phyloP scores from a whole-genome alignment of 2,888 invertebrate genomes.

The Nomada flava region DNA sequence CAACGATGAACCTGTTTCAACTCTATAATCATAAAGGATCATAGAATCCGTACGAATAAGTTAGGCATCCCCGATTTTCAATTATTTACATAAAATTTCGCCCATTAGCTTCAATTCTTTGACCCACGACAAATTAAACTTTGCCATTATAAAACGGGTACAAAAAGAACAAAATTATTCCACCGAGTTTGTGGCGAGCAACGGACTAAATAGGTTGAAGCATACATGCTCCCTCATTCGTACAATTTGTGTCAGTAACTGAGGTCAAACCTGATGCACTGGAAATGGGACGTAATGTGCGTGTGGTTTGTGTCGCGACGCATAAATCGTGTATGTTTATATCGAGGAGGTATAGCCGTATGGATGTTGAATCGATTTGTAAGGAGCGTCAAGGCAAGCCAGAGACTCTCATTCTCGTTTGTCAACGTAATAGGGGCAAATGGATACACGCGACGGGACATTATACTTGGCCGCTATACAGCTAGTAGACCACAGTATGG shows the following conservation, averaged over 20 bases:
- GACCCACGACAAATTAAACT: neutral
- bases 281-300: constrained; percentile 60
- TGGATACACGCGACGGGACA: constrained; percentile 31
- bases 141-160: neutral
- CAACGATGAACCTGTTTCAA: neutral
- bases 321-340: constrained; percentile 43
- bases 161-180: constrained; percentile 4
- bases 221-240: constrained; percentile 32
- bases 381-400: constrained; percentile 82
- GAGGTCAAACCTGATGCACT: constrained; percentile 47
- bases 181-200: neutral
- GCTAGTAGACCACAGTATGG: neutral
- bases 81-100: constrained; percentile 4
- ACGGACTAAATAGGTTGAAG: constrained; percentile 27
- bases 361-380: constrained; percentile 80
- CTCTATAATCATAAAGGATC: neutral
- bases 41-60: neutral
- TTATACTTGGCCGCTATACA: constrained; percentile 9
- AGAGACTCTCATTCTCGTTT: constrained; percentile 75
- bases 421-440: constrained; percentile 39
- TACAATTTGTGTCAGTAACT: constrained; percentile 54
- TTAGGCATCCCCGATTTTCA: neutral
- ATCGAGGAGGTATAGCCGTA: constrained; percentile 64
- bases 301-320: constrained; percentile 38
- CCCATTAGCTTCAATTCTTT: constrained; percentile 26